Evolutionary conservation across 2,113 vertebrate genomes (phyloP).

Genomic region (Cyanoliseus patagonus): DNA sequence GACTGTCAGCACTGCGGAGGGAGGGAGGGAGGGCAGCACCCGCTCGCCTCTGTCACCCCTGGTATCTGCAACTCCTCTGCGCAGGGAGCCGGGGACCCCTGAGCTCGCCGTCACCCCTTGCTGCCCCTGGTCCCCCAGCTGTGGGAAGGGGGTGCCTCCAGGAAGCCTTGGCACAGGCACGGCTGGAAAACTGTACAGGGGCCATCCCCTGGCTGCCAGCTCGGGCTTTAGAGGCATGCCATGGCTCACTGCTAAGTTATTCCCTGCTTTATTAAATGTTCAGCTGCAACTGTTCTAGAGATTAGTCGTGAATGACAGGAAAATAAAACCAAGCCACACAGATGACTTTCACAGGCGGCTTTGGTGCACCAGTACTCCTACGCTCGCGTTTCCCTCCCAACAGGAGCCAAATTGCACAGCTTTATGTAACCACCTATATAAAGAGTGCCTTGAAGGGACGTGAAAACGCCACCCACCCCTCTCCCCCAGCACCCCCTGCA

Average conservation of each 20-base stretch:
- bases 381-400: neutral
- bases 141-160: fast-evolving
- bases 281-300: neutral
- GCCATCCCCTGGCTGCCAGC: neutral
- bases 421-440: constrained; percentile 46
- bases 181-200: neutral
- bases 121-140: fast-evolving
- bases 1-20: neutral
- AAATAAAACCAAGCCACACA: neutral
- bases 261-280: neutral
- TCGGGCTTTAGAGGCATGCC: neutral
- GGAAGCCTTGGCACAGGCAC: neutral
- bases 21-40: neutral
- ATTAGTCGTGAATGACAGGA: neutral
- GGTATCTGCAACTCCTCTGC: neutral
- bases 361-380: constrained; percentile 21
- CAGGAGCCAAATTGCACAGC: constrained; percentile 31
- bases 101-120: fast-evolving
- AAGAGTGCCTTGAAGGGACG: neutral
- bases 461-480: fast-evolving
- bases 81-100: fast-evolving
- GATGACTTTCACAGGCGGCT: neutral
- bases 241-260: neutral
- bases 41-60: fast-evolving
- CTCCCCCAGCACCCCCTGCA: neutral